These are phyloP conservation scores for Rhipidura dahli DNA, from an alignment of 2,113 vertebrate genomes.

Conservation along the genomic window DNA sequence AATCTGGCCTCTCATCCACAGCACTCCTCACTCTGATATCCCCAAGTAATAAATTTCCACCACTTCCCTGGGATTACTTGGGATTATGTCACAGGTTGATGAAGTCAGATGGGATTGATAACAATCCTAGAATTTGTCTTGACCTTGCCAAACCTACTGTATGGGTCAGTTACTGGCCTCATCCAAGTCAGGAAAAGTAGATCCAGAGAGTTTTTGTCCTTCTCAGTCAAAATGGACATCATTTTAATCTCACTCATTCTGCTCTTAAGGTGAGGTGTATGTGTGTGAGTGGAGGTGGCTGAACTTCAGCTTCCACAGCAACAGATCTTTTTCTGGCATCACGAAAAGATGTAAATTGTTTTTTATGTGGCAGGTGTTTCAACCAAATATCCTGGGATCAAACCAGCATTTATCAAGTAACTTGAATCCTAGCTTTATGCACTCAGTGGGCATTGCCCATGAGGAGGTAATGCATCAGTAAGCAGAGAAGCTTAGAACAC, in stretches of 20 bases:
- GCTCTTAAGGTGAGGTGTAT: not conserved
- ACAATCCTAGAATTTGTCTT: not conserved
- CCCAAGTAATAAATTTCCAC: not conserved
- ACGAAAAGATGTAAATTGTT: not conserved
- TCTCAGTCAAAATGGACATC: not conserved
- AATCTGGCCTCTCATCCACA: not conserved
- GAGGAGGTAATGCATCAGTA: not conserved
- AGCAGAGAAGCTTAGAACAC: not conserved
- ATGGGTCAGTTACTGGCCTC: not conserved
- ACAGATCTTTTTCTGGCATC: not conserved
- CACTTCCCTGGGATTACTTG: not conserved
- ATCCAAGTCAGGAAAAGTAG: not conserved
- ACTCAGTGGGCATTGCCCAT: not conserved
- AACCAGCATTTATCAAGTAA: not conserved
- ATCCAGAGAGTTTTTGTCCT: not conserved
- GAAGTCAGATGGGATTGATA: not conserved
- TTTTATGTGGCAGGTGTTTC: not conserved
- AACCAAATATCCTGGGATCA: slow-evolving; percentile 1
- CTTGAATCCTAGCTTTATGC: not conserved
- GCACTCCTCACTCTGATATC: not conserved
- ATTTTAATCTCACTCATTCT: not conserved
- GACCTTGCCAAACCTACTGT: not conserved
- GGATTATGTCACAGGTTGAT: not conserved
- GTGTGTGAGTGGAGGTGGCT: not conserved
- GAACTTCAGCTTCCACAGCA: not conserved